Evolutionary conservation across 2,113 vertebrate species (phyloP).

Genomic region (Castor canadensis): DNA sequence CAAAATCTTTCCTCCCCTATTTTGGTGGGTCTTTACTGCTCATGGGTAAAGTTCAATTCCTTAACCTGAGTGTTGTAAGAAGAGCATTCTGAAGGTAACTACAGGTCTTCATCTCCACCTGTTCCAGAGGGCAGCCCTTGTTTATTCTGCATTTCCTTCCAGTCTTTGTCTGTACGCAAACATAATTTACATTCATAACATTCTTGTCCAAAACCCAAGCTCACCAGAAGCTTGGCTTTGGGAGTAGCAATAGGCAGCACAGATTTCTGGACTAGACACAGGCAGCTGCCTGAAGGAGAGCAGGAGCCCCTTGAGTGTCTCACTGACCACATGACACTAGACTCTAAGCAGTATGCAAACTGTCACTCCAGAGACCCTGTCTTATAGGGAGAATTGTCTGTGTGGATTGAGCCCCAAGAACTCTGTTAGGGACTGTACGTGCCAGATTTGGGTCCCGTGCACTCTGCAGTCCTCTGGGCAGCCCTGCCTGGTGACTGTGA

Average conservation of each 20-base stretch:
- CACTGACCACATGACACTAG: neutral
- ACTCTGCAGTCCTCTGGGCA: neutral
- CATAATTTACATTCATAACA: rapidly evolving
- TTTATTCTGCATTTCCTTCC: neutral
- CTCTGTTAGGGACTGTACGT: no score
- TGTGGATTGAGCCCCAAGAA: neutral
- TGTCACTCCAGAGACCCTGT: neutral
- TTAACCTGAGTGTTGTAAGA: neutral
- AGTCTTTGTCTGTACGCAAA: rapidly evolving
- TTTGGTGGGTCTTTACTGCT: neutral
- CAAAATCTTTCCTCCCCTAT: neutral
- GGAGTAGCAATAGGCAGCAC: neutral
- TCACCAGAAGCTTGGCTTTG: neutral
- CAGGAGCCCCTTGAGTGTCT: rapidly evolving
- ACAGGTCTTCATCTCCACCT: rapidly evolving
- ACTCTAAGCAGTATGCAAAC: rapidly evolving
- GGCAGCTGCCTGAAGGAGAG: neutral
- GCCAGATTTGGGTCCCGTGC: neutral
- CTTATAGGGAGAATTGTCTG: neutral
- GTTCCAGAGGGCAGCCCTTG: neutral
- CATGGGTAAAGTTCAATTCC: neutral
- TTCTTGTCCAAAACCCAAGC: neutral
- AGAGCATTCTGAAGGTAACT: neutral
- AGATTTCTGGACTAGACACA: neutral
- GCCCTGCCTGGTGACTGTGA: neutral